Evolutionary conservation across 2,797 vertebrate species (phyloP), one percentile per base, ranked within the genome.

Genomic region (Botia almorhae): DNA sequence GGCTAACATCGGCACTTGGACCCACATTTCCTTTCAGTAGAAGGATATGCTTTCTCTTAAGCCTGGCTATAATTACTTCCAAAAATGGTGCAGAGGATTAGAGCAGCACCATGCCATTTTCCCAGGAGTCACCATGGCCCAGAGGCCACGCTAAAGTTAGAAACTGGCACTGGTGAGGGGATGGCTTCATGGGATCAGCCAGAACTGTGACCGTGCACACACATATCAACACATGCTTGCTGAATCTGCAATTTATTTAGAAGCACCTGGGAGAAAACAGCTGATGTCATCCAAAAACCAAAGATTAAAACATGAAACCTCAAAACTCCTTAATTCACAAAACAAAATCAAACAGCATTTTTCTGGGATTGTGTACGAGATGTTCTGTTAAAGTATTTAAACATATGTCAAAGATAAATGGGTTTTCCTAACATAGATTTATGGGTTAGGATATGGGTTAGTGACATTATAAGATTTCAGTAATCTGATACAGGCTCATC

Each of bases 91-190:
- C 39, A 79, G 60, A 67, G 82, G 78, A 84, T 82, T 86, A 85
- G n/a, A 50, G 21, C 64, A 81, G 39, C 23, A 46, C 67, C 39
- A 76, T 84, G 78, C 55, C 76, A 82, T 50, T 70, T 82, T 53
- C 75, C 74, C 63, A 76, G 29, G 53, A 85, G 80, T 76, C 78
- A 75, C 29, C 73, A 46, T 2, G n/a, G 36, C 67, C 67, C 74
- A 82, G 80, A 72, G 72, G 78, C 26, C 43, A 53, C 2, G 39
- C 84, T 87, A 88, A 83, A 87, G 63, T 85, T 89, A 87, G 81
- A 77, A 10, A 19, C 56, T 74, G 72, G 51, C 74, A 72, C n/a
- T 50, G 51, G 61, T 56, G 26, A 53, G 51, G 60, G 39, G 56
- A 74, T 71, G 53, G 64, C 60, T 83, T 53, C n/a, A 39, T 23